Base-by-base conservation (phyloP, 2,797 vertebrate species). In the Urophycis tenuis region DNA sequence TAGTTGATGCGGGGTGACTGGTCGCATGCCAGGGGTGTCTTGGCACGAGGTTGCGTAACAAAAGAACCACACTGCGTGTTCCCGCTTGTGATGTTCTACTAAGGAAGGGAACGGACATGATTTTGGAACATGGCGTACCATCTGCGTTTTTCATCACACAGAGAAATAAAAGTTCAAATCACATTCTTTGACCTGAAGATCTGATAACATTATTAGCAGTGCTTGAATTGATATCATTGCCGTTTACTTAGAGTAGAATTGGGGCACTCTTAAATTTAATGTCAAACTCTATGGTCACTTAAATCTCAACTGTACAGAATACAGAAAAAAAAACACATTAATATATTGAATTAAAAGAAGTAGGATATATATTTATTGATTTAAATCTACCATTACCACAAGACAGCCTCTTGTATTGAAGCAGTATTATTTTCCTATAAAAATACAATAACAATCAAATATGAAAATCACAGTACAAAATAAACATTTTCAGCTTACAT, bases 401-500 rank as follows among this genome's bases (percentile, higher is more conserved):
- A 70, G 70, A 78, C 74, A 75, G 80, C 72, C 83, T 86, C 73
- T 72, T 83, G 79, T 73, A 77, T 67, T 31, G 76, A 83, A 86
- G 83, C 78, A 77, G 69, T 74, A 83, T 80, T 83, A 78, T 80
- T 67, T 82, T 83, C 67, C 86, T 90, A 89, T 89, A 91, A 92
- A 92, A 92, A 91, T 91, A 90, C 80, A 88, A 87, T 88, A 87
- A 90, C 88, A 92, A 85, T 84, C 80, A 85, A 85, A 86, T 90
- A 89, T 88, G 85, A 91, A 91, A 91, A 90, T 88, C 87, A 88
- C 67, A 77, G 78, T 90, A 88, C 79, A 90, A 92, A 91, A 89
- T 67, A 67, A 29, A 29, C 10, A 29, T 67, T 29, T 67, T 29
- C 60, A 67, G 25, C 60, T 29, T 67, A 29, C 60, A 67, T 29